Evolutionary conservation across 1,140 invertebrate genomes (phyloP).

Genomic region (Platyura marginata): DNA sequence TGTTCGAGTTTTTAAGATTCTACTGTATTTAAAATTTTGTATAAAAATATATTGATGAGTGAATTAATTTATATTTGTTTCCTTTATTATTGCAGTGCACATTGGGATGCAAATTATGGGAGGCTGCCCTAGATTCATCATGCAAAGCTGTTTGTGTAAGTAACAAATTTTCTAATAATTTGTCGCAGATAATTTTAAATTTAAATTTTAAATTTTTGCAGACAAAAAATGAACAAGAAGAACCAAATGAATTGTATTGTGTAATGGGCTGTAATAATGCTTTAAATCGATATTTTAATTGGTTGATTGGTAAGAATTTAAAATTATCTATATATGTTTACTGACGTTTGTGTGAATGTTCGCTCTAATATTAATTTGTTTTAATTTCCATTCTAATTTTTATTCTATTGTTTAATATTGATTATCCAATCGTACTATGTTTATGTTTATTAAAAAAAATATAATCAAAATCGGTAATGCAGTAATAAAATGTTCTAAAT

Average conservation of each 20-base stretch:
- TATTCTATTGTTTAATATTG: no score
- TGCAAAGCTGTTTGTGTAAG: constrained; percentile 55
- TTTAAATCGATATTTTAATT: constrained; percentile 46
- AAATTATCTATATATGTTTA: no score
- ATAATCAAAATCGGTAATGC: no score
- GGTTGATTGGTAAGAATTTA: constrained; percentile 2
- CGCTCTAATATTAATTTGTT: no score
- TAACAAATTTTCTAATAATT: constrained; percentile 13
- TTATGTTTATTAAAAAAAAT: no score
- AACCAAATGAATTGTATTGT: constrained; percentile 24
- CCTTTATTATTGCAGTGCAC: constrained; percentile 33
- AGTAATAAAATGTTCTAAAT: no score
- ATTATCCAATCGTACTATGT: no score
- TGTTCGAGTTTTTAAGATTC: no score
- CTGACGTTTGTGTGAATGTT: no score
- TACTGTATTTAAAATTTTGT: no score
- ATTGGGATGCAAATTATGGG: constrained; percentile 47
- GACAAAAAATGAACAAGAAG: constrained; percentile 2
- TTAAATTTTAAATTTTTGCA: neutral
- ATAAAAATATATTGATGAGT: no score
- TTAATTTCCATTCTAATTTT: no score
- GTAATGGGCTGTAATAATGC: constrained; percentile 65
- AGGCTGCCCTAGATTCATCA: constrained; percentile 38
- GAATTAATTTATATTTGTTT: neutral
- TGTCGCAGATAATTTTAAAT: neutral